These are phyloP conservation scores for Muntiacus reevesi DNA, from an alignment of 2,113 vertebrate species.

Conservation along the genomic window DNA sequence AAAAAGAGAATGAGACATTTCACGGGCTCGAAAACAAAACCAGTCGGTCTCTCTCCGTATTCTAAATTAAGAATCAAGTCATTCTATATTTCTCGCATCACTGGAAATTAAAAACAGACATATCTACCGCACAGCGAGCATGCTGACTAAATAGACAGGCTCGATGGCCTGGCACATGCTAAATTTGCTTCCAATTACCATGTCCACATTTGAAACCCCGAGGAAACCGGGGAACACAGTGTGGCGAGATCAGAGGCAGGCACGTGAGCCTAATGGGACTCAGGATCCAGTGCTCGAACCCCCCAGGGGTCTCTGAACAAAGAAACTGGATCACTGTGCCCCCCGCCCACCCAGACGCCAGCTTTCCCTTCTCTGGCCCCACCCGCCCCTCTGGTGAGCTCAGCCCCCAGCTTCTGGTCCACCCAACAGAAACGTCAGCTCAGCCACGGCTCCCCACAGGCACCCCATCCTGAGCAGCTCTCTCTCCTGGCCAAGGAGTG, in stretches of 20 bases:
- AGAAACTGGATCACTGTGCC: constrained; percentile 57
- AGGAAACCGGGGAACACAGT: constrained; percentile 73
- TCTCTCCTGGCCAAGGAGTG: neutral
- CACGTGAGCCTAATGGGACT: constrained; percentile 53
- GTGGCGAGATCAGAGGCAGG: constrained; percentile 70
- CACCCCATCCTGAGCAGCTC: neutral
- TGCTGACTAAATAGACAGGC: constrained; percentile 65
- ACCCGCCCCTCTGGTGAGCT: accelerated
- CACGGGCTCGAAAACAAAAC: neutral
- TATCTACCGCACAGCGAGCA: constrained; percentile 74
- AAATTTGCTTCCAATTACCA: constrained; percentile 84
- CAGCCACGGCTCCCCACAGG: neutral
- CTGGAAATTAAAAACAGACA: constrained; percentile 83
- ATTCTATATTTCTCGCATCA: constrained; percentile 79
- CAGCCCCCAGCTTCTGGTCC: neutral
- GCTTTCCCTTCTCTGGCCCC: neutral
- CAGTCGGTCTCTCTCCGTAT: constrained; percentile 56
- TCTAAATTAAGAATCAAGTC: constrained; percentile 81
- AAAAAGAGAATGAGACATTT: neutral
- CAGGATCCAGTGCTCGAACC: constrained; percentile 16
- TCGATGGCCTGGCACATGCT: constrained; percentile 72
- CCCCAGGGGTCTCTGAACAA: constrained; percentile 60
- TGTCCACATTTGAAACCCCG: constrained; percentile 72
- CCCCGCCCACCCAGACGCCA: neutral
- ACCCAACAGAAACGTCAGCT: neutral